Evolutionary conservation across 1,140 invertebrate species (phyloP), one percentile per base, ranked within the genome.

Genomic region (Apocrypta bakeri): DNA sequence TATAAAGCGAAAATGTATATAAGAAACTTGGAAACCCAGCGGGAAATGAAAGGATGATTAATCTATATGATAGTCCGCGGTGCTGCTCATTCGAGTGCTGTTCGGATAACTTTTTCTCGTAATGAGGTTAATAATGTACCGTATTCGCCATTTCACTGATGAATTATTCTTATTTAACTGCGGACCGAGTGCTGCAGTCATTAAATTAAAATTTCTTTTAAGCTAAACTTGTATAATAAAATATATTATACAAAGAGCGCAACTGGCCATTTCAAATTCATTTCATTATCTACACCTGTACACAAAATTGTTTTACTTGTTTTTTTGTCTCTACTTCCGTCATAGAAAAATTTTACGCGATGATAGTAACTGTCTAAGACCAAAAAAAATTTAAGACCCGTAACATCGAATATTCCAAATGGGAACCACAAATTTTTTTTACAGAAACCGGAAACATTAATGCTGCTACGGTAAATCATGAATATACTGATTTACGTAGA

Each of bases 1-100:
- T 37, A 37, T n/a, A 9, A 4, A 2, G n/a, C 63, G 25, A 25
- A 64, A 64, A 64, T n/a, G 63, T 25, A 7, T 4, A 4, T 66
- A 29, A 66, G 63, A 66, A 66, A 66, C 63, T 66, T 66, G 63
- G 25, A 66, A 27, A 27, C 12, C 63, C 12, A 66, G 27, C 24
- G 24, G 63, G 63, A 66, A 66, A 17, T 4, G 63, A 66, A 27
- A 27, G 63, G 63, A 66, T 66, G 63, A 29, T 66, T 66, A 66
- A 66, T 66, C 63, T 25, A 66, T n/a, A n/a, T 7, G 48, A 56
- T 56, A 56, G 48, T 56, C 48, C 21, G 63, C 27, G 25, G 63
- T 6, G 1, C 9, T 21, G 25, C 63, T 11, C 9, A 2, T 25
- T 64, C n/a, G 9, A 27, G 63, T 25, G 6, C 7, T 64, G 11